Conservation (phyloP, 2,113 vertebrate species). For the Mixornis gularis region DNA sequence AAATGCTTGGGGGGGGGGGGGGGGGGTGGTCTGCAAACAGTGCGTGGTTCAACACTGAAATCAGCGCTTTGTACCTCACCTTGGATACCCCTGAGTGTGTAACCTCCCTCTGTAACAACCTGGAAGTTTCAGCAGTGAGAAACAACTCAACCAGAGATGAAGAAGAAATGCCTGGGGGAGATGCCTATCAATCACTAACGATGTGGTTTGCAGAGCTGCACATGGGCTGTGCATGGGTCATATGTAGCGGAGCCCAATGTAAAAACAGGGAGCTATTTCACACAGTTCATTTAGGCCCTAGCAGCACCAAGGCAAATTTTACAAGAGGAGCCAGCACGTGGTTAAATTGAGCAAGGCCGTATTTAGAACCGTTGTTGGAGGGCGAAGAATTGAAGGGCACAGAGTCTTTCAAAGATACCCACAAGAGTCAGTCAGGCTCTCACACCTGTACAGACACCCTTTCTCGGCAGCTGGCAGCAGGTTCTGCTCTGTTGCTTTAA, state of each 20-base stretch:
- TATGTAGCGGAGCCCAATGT: neutral
- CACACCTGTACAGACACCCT: neutral
- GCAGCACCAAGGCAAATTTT: neutral
- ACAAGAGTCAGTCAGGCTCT: neutral
- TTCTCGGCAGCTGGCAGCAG: neutral
- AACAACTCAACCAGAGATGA: neutral
- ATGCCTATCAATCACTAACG: neutral
- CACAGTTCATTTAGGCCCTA: neutral
- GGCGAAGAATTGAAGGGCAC: neutral
- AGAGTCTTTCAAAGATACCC: neutral
- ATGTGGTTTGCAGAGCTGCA: neutral
- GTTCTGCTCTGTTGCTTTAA: neutral
- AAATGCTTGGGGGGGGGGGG: neutral
- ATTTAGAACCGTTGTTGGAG: neutral
- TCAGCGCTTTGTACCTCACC: neutral
- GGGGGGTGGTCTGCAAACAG: neutral
- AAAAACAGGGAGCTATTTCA: neutral
- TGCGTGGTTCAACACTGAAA: neutral
- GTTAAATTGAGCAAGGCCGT: neutral
- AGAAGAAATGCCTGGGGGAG: neutral
- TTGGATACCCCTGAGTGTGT: neutral
- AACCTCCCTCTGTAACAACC: accelerated
- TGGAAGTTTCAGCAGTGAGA: neutral
- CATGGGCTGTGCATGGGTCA: neutral
- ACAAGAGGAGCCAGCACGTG: neutral